Evolutionary conservation across 2,113 vertebrate species (phyloP), one percentile per base, ranked within the genome.

Genomic region (Columba janthina): DNA sequence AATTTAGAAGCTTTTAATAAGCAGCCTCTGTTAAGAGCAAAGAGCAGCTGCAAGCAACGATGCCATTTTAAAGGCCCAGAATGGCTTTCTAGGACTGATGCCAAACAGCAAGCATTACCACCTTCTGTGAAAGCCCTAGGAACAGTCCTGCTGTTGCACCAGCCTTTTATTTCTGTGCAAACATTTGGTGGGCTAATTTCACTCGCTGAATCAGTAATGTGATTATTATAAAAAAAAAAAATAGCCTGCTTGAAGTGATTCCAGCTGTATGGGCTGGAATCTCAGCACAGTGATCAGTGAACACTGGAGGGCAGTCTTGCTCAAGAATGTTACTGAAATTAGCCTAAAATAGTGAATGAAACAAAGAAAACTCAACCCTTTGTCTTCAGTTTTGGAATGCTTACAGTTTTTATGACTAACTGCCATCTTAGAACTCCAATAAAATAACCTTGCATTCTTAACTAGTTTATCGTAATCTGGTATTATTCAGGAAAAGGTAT

Each of bases 261-360:
- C 72, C 73, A 76, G 82, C 89, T 91, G 79, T 58, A 18, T 9
- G 74, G 53, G 38, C 91, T 56, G 24, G 42, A 20, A 1, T 44
- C 46, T 69, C 29, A 32, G 21, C 31, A 2, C 44, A 53, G 3
- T 73, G 32, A 42, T 12, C 1, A 24, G 10, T 76, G 88, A 57
- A 90, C 98, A 61, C 98, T 90, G 67, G 98, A 96, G 97, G 98
- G 98, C 98, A 97, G 91, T 86, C 95, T 97, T 97, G 78, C 89
- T 93, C 96, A 92, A 44, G n/a, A 28, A 53, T 95, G 76, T 60
- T 65, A 2, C 34, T 56, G 72, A 58, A 50, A 19, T 32, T 17
- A 64, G 34, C 10, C 4, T 11, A 70, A 71, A 90, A 64, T 24
- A 42, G 44, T 94, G 74, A 86, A 67, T 71, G 94, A 95, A 97